Evolutionary conservation across 2,113 vertebrate species (phyloP).

Genomic region (Takifugu flavidus): DNA sequence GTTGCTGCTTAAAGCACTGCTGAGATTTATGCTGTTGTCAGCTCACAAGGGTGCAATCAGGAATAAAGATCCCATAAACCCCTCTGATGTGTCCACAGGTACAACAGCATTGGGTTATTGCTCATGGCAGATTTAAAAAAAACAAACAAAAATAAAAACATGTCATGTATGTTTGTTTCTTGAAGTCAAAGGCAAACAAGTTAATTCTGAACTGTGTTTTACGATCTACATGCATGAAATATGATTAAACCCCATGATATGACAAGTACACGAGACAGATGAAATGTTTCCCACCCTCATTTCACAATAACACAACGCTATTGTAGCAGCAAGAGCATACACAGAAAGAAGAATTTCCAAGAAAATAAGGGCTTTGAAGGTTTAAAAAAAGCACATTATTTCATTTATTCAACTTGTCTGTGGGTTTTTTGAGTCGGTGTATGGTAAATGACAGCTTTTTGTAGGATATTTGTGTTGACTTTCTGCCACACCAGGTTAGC

Average conservation of each 20-base stretch:
- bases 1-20: constrained; percentile 70
- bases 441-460: no score
- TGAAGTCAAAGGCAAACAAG: constrained; percentile 21
- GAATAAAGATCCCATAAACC: constrained; percentile 74
- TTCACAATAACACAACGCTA: constrained; percentile 4
- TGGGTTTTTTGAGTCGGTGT: no score
- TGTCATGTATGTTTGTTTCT: constrained; percentile 23
- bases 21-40: constrained; percentile 72
- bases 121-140: constrained; percentile 43
- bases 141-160: constrained; percentile 47
- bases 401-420: no score
- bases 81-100: constrained; percentile 74
- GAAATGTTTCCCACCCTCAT: constrained; percentile 5
- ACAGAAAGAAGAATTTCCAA: no score
- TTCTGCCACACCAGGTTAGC: constrained; percentile 59
- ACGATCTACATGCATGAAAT: constrained; percentile 1
- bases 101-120: constrained; percentile 62
- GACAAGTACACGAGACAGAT: constrained; percentile 25
- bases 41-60: constrained; percentile 74
- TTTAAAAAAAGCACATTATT: no score
- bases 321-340: neutral
- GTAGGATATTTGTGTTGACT: constrained; percentile 21
- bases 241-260: constrained; percentile 19
- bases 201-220: constrained; percentile 27
- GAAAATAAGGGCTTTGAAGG: no score